A percentile compares a stretch with the other conserved stretches of the same genome.
phyloP scores from a whole-genome alignment of 2,888 invertebrate species.

The Lampropteryx suffumata region DNA sequence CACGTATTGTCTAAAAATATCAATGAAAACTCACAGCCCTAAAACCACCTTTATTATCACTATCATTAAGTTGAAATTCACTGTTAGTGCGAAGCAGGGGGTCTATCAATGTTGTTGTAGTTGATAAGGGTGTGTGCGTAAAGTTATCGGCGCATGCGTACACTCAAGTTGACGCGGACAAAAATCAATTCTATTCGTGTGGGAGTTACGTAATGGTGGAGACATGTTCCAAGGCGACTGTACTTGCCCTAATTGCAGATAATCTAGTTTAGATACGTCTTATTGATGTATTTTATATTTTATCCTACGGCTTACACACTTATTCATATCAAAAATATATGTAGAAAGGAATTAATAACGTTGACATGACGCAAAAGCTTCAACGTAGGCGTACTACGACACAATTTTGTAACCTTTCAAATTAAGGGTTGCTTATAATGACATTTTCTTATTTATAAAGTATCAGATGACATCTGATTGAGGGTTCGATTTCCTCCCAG shows the following conservation, averaged over 20 bases:
- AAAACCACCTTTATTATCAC: constrained; percentile 33
- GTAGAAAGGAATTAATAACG: too few species aligned
- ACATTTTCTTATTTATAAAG: constrained; percentile 9
- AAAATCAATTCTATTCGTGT: constrained; percentile 78
- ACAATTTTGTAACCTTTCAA: constrained; percentile 10
- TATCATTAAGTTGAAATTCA: constrained; percentile 34
- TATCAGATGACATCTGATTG: constrained; percentile 1
- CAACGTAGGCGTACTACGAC: constrained; percentile 6
- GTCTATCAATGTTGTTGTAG: constrained; percentile 49
- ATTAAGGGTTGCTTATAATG: constrained; percentile 16
- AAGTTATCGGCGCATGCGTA: constrained; percentile 69
- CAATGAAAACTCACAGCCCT: constrained; percentile 32
- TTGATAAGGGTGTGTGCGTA: constrained; percentile 55
- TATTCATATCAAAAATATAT: too few species aligned
- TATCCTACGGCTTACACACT: background rate
- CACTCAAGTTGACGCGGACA: constrained; percentile 54
- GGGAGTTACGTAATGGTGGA: constrained; percentile 75
- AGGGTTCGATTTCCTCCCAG: too few species aligned
- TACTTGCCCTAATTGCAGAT: constrained; percentile 61
- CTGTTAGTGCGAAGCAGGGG: constrained; percentile 26
- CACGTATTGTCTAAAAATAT: constrained; percentile 79
- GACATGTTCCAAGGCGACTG: constrained; percentile 60
- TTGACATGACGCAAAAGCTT: background rate
- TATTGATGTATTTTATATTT: background rate
- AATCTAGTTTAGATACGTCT: constrained; percentile 29